phyloP scores from a whole-genome alignment of 2,888 invertebrate genomes.

The Protonemura montana region DNA sequence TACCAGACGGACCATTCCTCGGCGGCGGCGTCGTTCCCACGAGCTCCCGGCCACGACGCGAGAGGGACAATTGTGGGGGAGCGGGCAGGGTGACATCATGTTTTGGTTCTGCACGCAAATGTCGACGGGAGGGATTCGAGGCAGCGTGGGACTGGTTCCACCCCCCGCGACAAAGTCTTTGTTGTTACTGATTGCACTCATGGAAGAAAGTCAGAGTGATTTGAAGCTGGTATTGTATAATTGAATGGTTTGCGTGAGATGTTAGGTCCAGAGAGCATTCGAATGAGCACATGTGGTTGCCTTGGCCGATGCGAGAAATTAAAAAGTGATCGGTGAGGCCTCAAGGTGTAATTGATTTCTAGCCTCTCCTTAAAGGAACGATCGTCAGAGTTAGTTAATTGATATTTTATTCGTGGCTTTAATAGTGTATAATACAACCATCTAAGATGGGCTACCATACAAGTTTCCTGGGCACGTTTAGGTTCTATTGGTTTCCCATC shows the following conservation, averaged over 20 bases:
- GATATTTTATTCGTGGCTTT: slow-evolving; percentile 21
- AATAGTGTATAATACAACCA: slow-evolving; percentile 13
- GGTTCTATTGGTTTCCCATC: slow-evolving; percentile 31
- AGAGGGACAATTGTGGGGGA: no score
- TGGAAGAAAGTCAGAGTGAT: neutral
- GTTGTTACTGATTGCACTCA: neutral
- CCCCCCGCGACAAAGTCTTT: neutral
- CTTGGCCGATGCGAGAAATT: neutral
- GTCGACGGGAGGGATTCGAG: no score
- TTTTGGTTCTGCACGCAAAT: no score
- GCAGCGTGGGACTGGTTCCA: slow-evolving; percentile 26
- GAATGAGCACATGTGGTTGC: neutral
- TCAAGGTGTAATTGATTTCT: slow-evolving; percentile 12
- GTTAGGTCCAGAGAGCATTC: neutral
- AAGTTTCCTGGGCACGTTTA: slow-evolving; percentile 12
- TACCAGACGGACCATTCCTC: neutral
- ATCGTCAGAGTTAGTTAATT: slow-evolving; percentile 2
- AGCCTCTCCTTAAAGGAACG: neutral
- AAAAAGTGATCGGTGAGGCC: neutral
- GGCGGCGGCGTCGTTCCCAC: slow-evolving; percentile 18
- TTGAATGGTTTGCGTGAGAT: neutral
- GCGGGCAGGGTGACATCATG: no score
- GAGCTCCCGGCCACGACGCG: neutral
- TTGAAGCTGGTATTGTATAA: neutral
- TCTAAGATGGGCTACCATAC: slow-evolving; percentile 16